Conservation (phyloP, 2,797 vertebrate genomes). For the Siniperca obscura region DNA sequence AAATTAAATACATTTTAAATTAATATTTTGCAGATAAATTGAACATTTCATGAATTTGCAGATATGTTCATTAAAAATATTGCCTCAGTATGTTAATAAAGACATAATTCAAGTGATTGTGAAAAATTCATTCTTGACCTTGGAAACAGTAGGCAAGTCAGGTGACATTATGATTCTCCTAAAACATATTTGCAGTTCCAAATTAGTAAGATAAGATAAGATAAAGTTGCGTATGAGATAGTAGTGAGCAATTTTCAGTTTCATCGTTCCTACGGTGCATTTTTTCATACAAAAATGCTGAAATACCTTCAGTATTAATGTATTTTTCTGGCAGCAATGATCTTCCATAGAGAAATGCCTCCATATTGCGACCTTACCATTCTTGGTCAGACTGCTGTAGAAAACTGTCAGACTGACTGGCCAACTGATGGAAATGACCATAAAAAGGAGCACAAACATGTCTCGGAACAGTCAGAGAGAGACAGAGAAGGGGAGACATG, state of each 20-base stretch:
- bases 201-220: not conserved
- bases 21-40: not conserved
- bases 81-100: not conserved
- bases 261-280: not conserved
- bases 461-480: constrained; percentile 1
- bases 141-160: too few relatives aligned
- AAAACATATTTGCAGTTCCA: not conserved
- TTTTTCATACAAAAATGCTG: not conserved
- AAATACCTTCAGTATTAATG: not conserved
- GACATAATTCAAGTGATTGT: not conserved
- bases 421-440: constrained; percentile 34
- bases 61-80: not conserved
- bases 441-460: constrained; percentile 43
- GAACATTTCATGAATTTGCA: not conserved
- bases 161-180: not conserved
- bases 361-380: constrained; percentile 23
- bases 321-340: not conserved
- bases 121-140: too few relatives aligned
- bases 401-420: not conserved
- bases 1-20: not conserved
- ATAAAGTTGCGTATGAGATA: not conserved
- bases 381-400: constrained; percentile 34
- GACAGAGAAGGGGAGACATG: not conserved
- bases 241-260: not conserved
- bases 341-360: not conserved